These are phyloP conservation scores for Spatula versicolor DNA, from an alignment of 2,797 vertebrate genomes.

Conservation along the genomic window DNA sequence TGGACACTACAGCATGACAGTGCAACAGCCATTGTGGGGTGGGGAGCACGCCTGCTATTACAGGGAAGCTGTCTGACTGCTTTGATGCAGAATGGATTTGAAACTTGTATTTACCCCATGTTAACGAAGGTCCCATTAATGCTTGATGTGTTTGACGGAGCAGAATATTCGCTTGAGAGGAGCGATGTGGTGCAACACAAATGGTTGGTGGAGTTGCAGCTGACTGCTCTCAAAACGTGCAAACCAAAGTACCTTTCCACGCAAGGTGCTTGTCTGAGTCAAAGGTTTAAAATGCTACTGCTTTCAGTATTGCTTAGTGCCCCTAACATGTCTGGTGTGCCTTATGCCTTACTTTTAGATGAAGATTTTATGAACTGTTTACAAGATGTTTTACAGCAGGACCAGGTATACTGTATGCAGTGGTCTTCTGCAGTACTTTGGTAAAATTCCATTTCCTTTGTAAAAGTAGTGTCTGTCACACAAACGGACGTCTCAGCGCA, in stretches of 20 bases:
- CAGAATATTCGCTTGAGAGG: conserved; percentile 33
- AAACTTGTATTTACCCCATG: conserved; percentile 54
- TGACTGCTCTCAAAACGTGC: conserved; percentile 57
- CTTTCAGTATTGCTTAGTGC: conserved; percentile 76
- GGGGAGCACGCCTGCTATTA: conserved; percentile 42
- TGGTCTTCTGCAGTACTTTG: conserved; percentile 78
- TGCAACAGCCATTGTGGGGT: conserved; percentile 18
- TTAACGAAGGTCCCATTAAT: conserved; percentile 48
- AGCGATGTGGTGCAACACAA: conserved; percentile 32
- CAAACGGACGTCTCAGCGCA: conserved; percentile 42
- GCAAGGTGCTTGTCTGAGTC: conserved; percentile 68
- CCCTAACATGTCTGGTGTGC: conserved; percentile 84
- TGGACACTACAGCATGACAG: conserved; percentile 52
- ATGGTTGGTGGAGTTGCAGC: conserved; percentile 39
- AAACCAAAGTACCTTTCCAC: conserved; percentile 75
- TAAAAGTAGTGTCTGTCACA: conserved; percentile 52
- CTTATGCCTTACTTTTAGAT: conserved; percentile 83
- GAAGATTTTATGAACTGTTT: conserved; percentile 83
- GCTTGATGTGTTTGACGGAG: conserved; percentile 50
- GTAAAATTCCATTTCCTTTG: conserved; percentile 77
- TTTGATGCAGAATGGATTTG: conserved; percentile 27
- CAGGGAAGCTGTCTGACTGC: conserved; percentile 23
- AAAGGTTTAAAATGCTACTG: conserved; percentile 64
- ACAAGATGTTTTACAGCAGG: conserved; percentile 81
- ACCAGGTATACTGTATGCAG: conserved; percentile 73